phyloP scores from a whole-genome alignment of 2,797 vertebrate genomes.

The Mallotus villosus region DNA sequence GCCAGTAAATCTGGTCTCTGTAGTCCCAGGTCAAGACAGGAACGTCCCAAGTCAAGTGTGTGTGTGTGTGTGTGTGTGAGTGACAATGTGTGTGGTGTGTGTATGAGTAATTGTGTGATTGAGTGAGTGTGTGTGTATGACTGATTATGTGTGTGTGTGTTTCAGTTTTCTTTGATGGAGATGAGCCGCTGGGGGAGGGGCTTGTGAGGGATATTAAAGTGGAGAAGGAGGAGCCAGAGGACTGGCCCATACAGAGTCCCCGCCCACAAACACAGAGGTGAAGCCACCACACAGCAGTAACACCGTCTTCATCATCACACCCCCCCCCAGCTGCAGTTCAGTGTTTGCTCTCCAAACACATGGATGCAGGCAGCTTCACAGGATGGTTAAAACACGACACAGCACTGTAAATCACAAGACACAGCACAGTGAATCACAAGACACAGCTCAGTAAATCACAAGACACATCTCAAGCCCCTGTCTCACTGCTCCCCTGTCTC shows the following conservation, averaged over 20 bases:
- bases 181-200: slow-evolving; percentile 61
- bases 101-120: background rate
- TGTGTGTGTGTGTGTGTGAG: slow-evolving; percentile 1
- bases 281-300: slow-evolving; percentile 5
- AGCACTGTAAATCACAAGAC: background rate
- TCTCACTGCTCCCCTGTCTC: too few relatives aligned
- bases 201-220: slow-evolving; percentile 48
- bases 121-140: background rate
- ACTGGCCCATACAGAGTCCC: slow-evolving; percentile 17
- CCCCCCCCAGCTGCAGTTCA: background rate
- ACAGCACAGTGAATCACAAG: too few relatives aligned
- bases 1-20: too few relatives aligned
- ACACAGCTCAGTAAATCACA: too few relatives aligned
- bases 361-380: background rate
- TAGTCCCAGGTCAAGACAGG: too few relatives aligned
- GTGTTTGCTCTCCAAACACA: too few relatives aligned
- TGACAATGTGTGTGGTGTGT: background rate
- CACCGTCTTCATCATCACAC: background rate
- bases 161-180: slow-evolving; percentile 62
- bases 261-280: slow-evolving; percentile 47
- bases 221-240: slow-evolving; percentile 45
- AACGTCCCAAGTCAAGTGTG: too few relatives aligned
- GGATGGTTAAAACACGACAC: background rate
- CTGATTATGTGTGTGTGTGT: background rate
- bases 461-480: too few relatives aligned